A percentile compares a stretch with the other conserved stretches of the same genome.
phyloP scores from a whole-genome alignment of 2,888 invertebrate species.

The Julus scandinavius region DNA sequence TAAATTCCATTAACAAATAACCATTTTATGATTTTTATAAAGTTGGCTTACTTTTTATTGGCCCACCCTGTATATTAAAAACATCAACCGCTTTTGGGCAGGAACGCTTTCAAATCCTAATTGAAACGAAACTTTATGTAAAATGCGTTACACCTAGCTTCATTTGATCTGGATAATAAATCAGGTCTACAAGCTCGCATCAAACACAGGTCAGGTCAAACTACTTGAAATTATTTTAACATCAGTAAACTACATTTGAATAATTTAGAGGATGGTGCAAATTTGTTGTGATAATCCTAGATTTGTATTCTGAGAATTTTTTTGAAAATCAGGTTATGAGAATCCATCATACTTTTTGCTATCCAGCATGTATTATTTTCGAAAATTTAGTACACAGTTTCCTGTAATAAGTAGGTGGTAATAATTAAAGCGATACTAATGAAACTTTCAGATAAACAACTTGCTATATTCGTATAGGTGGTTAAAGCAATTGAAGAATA shows the following conservation, averaged over 20 bases:
- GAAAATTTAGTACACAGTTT: no score
- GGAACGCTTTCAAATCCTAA: not conserved
- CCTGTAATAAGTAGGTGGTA: no score
- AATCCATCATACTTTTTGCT: not conserved
- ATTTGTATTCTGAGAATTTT: not conserved
- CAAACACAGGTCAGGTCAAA: not conserved
- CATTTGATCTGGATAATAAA: not conserved
- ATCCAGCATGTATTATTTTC: no score
- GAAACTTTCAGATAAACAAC: no score
- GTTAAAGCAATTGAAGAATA: no score
- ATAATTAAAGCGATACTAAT: no score
- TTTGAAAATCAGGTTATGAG: not conserved
- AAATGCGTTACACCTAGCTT: not conserved
- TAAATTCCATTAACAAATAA: no score
- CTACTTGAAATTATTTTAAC: not conserved
- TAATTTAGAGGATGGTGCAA: not conserved
- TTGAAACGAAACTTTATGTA: not conserved
- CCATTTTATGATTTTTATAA: no score
- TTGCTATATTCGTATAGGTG: no score
- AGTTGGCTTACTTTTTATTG: no score
- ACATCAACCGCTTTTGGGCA: not conserved
- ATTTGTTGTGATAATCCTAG: not conserved
- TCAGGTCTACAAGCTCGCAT: not conserved
- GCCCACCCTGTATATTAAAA: not conserved
- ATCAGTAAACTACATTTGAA: not conserved